Evolutionary conservation across 2,888 invertebrate genomes (phyloP), one percentile per base, ranked within the genome.

Genomic region (Tinea semifulvella): DNA sequence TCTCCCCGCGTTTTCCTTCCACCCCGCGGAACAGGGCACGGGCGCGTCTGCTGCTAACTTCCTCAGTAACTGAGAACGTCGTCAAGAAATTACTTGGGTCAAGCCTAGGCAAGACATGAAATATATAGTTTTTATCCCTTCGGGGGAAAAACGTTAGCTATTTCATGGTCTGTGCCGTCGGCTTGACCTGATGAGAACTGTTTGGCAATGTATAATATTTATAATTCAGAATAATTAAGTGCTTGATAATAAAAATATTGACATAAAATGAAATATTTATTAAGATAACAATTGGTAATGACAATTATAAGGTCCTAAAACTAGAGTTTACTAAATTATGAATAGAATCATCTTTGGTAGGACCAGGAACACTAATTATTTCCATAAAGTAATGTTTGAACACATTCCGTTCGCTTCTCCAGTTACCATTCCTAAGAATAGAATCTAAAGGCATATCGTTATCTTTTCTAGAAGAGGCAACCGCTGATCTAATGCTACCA

Each of bases 321-420:
- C 16, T 38, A 38, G 31, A 31, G 11, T 31, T 31, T 7, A 31
- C 31, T 11, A 31, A 11, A 31, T n/a, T 5, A 11, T 31, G 7
- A 11, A 5, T 31, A 11, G 31, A n/a, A 11, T 7, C 7, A 31
- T 31, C 13, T 11, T 31, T 31, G n/a, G 31, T 7, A 31, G 31
- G 31, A n/a, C n/a, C n/a, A n/a, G n/a, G n/a, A n/a, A 31, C 31
- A 31, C 13, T 48, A 27, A 43, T 36, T 45, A 49, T 44, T 45
- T 45, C 43, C 31, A 46, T 49, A 47, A 47, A 49, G 38, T 49
- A 49, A 42, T 46, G 46, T 45, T 44, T 49, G 14, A 47, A 22
- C 8, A 49, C 40, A 17, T 43, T 49, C 6, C 27, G 39, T 16
- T 45, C 46, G 20, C 49, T 47, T 18, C 26, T 46, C 47, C 49